Conservation (phyloP, 2,113 vertebrate species). For the Scolopax mira region DNA sequence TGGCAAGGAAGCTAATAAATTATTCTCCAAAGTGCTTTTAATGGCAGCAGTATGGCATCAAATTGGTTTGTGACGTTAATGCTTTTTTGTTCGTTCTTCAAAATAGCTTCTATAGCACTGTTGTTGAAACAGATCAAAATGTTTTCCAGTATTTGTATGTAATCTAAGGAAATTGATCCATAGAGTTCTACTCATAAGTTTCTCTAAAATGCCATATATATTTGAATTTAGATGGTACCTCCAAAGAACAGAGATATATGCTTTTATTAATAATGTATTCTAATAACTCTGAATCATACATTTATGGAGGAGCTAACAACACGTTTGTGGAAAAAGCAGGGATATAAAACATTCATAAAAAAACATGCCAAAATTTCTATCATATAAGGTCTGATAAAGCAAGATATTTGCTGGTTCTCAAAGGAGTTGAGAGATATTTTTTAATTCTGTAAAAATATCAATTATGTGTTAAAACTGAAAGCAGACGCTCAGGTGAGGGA, state of each 20-base stretch:
- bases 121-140: not conserved
- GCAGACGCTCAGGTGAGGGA: not conserved
- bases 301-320: not conserved
- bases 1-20: not conserved
- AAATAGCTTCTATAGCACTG: not conserved
- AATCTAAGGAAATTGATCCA: not conserved
- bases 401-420: not conserved
- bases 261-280: not conserved
- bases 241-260: not conserved
- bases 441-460: not conserved
- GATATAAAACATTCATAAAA: not conserved
- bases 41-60: not conserved
- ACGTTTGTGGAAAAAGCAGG: not conserved
- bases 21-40: constrained; percentile 13
- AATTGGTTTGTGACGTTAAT: not conserved
- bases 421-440: not conserved
- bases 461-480: not conserved
- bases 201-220: not conserved
- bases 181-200: not conserved
- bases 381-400: not conserved
- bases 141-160: not conserved
- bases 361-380: not conserved
- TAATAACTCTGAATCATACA: not conserved
- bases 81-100: not conserved
- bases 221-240: not conserved